Base-by-base conservation (phyloP, 2,888 invertebrate genomes). In the Drosophila mulleri region DNA sequence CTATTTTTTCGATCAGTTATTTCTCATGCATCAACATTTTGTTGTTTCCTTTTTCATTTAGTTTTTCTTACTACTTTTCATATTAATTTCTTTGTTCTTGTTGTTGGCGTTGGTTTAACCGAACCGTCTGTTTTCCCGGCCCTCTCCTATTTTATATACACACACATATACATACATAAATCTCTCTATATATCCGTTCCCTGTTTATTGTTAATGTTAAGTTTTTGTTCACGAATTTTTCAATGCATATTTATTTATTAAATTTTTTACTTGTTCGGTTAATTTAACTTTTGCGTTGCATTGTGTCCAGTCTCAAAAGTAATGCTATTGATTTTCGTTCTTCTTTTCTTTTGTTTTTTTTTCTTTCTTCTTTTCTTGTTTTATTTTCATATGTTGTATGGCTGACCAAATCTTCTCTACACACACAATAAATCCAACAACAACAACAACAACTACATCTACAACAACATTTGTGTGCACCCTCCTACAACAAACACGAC, bases 381-480 rank as follows among this genome's bases (percentile, higher is more conserved):
- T 89, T 89, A 84, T 87, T 87, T 90, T 82, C 90, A 89, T 90
- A 82, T 87, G 66, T 90, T 87, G 90, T 86, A 75, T 88, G 87
- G 83, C 84, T 76, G 80, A 73, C 52, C 67, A 66, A 70, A 67
- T 75, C 72, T 44, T 60, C 47, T 58, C 52, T 52, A 57, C 32
- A 75, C 83, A 82, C 66, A 67, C 54, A 54, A 37, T 39, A 65
- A 71, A 47, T 54, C 66, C 26, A 47, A 66, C 59, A 39, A 61
- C 71, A 47, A 66, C 59, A 39, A 61, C 71, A 47, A 66, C 59
- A 29, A 62, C 71, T 37, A 50, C 54, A 64, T 75, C 53, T 44
- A 64, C 70, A 50, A 67, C 69, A 54, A 77, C 57, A 68, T 58
- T 35, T 47, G 52, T 58, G 56, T 58, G 74, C 77, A 75, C 65